A percentile compares a stretch with the other conserved stretches of the same genome.
Evolutionary conservation across 1,140 invertebrate genomes (phyloP).

Genomic region (Maniola jurtina): DNA sequence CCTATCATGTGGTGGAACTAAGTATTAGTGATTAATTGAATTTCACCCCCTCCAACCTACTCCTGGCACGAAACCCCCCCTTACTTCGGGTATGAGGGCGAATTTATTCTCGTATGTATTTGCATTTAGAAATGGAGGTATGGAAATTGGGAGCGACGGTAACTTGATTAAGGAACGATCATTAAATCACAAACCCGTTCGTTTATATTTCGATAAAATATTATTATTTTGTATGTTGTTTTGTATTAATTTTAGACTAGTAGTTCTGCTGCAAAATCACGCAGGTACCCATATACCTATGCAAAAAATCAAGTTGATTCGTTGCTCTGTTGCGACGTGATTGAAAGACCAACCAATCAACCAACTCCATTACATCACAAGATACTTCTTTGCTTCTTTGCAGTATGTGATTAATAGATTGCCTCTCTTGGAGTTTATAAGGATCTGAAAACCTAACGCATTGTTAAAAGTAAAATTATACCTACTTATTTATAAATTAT

Average conservation of each 20-base stretch:
- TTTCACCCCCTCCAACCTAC: background rate
- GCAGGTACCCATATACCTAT: too few species aligned
- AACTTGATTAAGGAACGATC: constrained; percentile 12
- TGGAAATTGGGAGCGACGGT: constrained; percentile 13
- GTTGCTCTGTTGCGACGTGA: too few species aligned
- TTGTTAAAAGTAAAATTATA: too few species aligned
- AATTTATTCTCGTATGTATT: constrained; percentile 18
- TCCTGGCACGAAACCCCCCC: background rate
- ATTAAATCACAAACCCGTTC: constrained; percentile 14
- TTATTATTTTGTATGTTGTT: background rate
- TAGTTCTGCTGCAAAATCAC: too few species aligned
- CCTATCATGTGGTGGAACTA: constrained; percentile 6
- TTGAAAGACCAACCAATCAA: too few species aligned
- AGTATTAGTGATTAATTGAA: constrained; percentile 9
- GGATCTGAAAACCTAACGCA: too few species aligned
- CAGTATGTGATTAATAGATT: too few species aligned
- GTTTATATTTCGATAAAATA: background rate
- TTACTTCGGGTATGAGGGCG: background rate
- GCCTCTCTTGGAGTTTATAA: too few species aligned
- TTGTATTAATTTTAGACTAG: background rate
- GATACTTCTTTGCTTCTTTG: too few species aligned
- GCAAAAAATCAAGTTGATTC: too few species aligned
- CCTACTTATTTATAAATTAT: too few species aligned
- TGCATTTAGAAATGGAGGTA: constrained; percentile 20
- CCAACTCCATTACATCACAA: too few species aligned